Evolutionary conservation across 1,140 invertebrate species (phyloP).

Genomic region (Drosophila elegans): DNA sequence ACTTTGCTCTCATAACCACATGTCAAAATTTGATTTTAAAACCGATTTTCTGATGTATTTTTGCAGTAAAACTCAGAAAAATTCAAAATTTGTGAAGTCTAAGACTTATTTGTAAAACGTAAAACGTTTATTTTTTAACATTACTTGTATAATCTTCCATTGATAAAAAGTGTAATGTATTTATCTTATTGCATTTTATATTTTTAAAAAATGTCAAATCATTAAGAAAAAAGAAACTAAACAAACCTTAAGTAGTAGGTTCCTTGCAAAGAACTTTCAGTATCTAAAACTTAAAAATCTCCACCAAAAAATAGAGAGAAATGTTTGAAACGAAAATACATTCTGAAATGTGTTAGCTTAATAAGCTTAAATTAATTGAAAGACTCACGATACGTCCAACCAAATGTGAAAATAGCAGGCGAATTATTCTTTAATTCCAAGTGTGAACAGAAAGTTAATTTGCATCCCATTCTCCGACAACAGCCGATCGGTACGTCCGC

Average conservation of each 20-base stretch:
- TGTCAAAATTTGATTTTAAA: background rate
- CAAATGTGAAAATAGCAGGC: background rate
- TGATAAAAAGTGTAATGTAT: too few relatives aligned
- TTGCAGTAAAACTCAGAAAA: slow-evolving; percentile 1
- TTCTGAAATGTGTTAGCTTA: background rate
- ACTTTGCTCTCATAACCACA: background rate
- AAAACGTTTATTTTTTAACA: too few relatives aligned
- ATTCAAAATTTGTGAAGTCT: background rate
- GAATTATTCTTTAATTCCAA: background rate
- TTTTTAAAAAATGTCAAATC: too few relatives aligned
- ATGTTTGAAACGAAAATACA: too few relatives aligned
- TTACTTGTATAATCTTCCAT: too few relatives aligned
- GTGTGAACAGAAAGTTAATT: background rate
- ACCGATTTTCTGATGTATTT: background rate
- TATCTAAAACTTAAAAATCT: background rate
- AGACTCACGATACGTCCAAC: background rate
- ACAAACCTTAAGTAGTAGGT: background rate
- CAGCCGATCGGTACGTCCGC: slow-evolving; percentile 86
- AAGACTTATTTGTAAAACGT: too few relatives aligned
- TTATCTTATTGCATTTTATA: too few relatives aligned
- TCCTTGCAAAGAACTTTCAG: background rate
- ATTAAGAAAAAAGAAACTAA: background rate
- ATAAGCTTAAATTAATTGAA: slow-evolving; percentile 2
- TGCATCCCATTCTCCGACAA: slow-evolving; percentile 68
- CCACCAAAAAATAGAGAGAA: too few relatives aligned